Percentiles rank a stretch among this genome's conserved stretches.
These are phyloP conservation scores for Penaeus chinensis DNA, from an alignment of 1,140 invertebrate species.

Conservation along the genomic window DNA sequence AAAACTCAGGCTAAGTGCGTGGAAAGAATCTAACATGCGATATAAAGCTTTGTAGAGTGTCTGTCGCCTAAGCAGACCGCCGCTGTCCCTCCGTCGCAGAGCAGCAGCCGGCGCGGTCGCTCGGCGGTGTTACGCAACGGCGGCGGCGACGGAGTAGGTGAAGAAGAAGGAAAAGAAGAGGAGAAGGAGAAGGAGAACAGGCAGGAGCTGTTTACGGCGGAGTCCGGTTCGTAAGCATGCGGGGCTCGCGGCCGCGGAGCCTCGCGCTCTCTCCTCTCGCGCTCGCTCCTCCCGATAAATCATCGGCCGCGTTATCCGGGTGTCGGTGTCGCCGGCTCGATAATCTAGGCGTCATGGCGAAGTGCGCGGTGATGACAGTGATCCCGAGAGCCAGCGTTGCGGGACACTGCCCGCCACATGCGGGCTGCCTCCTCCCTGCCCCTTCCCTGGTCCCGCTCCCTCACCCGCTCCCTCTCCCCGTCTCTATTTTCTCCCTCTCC, in stretches of 20 bases:
- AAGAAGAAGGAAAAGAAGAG: too few relatives aligned
- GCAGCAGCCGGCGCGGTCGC: too few relatives aligned
- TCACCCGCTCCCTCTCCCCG: background rate
- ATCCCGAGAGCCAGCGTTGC: conserved; percentile 3
- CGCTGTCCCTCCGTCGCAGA: too few relatives aligned
- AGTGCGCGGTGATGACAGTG: conserved; percentile 23
- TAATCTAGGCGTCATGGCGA: conserved; percentile 29
- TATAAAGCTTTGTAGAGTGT: conserved; percentile 27
- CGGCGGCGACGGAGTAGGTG: too few relatives aligned
- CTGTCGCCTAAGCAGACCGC: background rate
- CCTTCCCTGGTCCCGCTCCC: background rate
- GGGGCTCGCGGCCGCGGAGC: too few relatives aligned
- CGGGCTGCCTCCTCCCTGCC: background rate
- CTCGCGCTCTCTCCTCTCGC: too few relatives aligned
- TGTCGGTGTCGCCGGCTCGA: background rate
- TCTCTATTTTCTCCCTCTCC: background rate
- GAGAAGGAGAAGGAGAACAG: too few relatives aligned
- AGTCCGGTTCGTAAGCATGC: too few relatives aligned
- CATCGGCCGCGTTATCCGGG: background rate
- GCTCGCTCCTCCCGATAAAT: background rate
- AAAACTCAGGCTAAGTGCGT: conserved; percentile 25
- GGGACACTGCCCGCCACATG: conserved; percentile 22
- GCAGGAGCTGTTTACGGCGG: too few relatives aligned
- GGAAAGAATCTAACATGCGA: conserved; percentile 21
- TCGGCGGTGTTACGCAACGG: too few relatives aligned